Base-by-base conservation (phyloP, 2,888 invertebrate species). In the Megamerina dolium region DNA sequence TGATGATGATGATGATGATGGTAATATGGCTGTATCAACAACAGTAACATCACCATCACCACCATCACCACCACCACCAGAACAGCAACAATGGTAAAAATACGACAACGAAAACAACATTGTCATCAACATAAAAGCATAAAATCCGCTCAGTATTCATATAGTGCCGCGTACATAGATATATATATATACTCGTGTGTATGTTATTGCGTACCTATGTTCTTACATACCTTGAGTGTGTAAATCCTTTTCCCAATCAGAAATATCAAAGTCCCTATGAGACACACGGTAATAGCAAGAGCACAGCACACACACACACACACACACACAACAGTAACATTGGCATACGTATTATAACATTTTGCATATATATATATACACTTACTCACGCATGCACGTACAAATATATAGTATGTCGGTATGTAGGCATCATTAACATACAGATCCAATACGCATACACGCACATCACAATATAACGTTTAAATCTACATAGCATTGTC, bases 161-260 rank as follows among this genome's bases (percentile, higher is more conserved):
- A n/a, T n/a, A n/a, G n/a, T n/a, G n/a, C n/a, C n/a, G n/a, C n/a
- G n/a, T n/a, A n/a, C n/a, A n/a, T n/a, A n/a, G n/a, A n/a, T n/a
- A n/a, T n/a, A n/a, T n/a, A n/a, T n/a, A n/a, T n/a, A n/a, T n/a
- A n/a, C n/a, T n/a, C n/a, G n/a, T n/a, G n/a, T n/a, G n/a, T n/a
- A n/a, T n/a, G n/a, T n/a, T n/a, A n/a, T n/a, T n/a, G n/a, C n/a
- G n/a, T n/a, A n/a, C n/a, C n/a, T n/a, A n/a, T n/a, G n/a, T n/a
- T n/a, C n/a, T n/a, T n/a, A n/a, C n/a, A n/a, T 19, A 17, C 34
- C 19, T 34, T 17, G 19, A 18, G 17, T 13, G 18, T 34, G 34
- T 19, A 34, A 34, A 34, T 34, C 34, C 34, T 19, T 34, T 34
- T 18, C 34, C 34, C 34, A 34, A 34, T 34, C 23, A 23, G 23